Evolutionary conservation across 2,113 vertebrate species (phyloP).

Genomic region (Rhynchomys soricoides): DNA sequence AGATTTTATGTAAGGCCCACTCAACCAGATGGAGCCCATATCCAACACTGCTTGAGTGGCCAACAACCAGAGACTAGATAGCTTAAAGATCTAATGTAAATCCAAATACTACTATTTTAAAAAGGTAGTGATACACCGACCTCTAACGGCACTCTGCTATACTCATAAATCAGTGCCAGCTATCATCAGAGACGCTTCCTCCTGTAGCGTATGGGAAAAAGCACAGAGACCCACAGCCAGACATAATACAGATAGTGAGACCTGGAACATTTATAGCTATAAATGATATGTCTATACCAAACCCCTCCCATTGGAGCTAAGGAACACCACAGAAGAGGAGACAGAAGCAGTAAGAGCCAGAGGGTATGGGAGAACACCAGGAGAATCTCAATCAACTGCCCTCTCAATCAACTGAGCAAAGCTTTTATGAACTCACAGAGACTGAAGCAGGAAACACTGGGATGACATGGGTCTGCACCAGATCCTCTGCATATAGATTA

Average conservation of each 20-base stretch:
- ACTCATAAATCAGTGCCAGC: not conserved
- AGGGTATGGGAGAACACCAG: not conserved
- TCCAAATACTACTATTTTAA: not conserved
- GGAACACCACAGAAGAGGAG: too few relatives aligned
- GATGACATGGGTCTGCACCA: not conserved
- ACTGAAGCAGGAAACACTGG: not conserved
- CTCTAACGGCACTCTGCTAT: not conserved
- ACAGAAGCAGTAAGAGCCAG: not conserved
- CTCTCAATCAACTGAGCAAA: not conserved
- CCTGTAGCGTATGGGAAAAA: not conserved
- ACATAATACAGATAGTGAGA: not conserved
- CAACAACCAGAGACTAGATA: not conserved
- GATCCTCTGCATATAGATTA: too few relatives aligned
- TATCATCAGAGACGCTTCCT: not conserved
- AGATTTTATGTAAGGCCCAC: not conserved
- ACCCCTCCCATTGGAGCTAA: not conserved
- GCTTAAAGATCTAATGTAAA: not conserved
- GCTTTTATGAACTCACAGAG: not conserved
- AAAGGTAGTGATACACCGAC: not conserved
- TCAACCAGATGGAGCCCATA: not conserved
- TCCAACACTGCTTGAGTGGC: not conserved
- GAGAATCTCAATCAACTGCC: not conserved
- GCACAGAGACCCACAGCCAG: too few relatives aligned
- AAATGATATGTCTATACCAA: not conserved
- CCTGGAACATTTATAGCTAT: not conserved